phyloP scores from a whole-genome alignment of 1,140 invertebrate species.

The Nautilus pompilius region DNA sequence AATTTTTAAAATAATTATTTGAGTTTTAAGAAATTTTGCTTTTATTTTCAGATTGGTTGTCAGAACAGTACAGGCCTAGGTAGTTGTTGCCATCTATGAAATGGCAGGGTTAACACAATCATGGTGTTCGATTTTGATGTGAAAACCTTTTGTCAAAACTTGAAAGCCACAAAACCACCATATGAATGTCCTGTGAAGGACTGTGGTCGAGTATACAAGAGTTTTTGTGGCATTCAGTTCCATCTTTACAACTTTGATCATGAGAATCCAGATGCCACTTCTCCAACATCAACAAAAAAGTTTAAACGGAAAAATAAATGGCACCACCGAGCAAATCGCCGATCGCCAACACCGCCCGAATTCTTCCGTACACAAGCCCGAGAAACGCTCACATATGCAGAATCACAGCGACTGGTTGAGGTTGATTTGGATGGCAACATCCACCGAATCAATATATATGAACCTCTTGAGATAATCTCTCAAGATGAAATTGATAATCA shows the following conservation, averaged over 20 bases:
- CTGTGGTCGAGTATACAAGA: slow-evolving; percentile 82
- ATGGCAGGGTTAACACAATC: slow-evolving; percentile 12
- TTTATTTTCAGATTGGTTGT: no score
- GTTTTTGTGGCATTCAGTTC: slow-evolving; percentile 78
- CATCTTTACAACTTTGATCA: slow-evolving; percentile 82
- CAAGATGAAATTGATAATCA: slow-evolving; percentile 54
- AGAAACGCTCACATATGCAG: slow-evolving; percentile 68
- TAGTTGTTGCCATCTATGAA: slow-evolving; percentile 2
- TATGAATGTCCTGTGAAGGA: slow-evolving; percentile 79
- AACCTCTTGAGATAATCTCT: slow-evolving; percentile 56
- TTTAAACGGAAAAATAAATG: slow-evolving; percentile 32
- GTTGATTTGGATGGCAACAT: slow-evolving; percentile 74
- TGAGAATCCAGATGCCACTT: slow-evolving; percentile 57
- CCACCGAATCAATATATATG: slow-evolving; percentile 58
- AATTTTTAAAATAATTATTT: no score
- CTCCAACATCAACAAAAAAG: slow-evolving; percentile 32
- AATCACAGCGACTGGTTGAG: slow-evolving; percentile 78
- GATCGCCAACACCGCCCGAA: slow-evolving; percentile 53
- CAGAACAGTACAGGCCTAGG: no score
- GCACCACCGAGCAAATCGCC: slow-evolving; percentile 42
- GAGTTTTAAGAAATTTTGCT: no score
- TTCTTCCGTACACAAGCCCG: slow-evolving; percentile 37
- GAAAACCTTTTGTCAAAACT: slow-evolving; percentile 76
- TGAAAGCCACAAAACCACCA: slow-evolving; percentile 75
- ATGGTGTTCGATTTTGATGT: slow-evolving; percentile 81